A percentile compares a stretch with the other conserved stretches of the same genome.
Evolutionary conservation across 2,113 vertebrate genomes (phyloP).

Genomic region (Tinamus guttatus): DNA sequence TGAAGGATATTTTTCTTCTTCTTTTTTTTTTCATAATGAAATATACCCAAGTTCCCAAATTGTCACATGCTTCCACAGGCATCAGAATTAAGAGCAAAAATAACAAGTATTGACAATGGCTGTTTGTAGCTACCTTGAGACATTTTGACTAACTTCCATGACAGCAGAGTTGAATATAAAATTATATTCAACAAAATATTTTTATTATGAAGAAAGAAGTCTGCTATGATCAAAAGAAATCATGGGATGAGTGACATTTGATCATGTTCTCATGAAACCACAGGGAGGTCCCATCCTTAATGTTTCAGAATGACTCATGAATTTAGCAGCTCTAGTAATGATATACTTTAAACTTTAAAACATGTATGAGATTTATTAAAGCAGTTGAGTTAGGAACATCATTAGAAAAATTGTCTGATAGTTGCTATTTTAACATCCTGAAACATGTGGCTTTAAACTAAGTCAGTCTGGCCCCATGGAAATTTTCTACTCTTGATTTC

Average conservation of each 20-base stretch:
- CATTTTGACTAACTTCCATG: background rate
- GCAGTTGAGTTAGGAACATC: background rate
- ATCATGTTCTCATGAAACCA: background rate
- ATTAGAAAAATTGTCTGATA: background rate
- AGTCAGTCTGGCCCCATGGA: background rate
- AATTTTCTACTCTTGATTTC: background rate
- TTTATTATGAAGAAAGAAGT: background rate
- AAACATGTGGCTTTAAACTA: background rate
- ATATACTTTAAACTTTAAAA: background rate
- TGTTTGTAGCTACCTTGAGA: background rate
- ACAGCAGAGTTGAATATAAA: background rate
- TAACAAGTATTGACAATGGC: background rate
- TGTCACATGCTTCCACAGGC: background rate
- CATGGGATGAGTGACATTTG: background rate
- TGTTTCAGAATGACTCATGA: background rate
- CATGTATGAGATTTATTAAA: background rate
- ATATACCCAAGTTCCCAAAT: background rate
- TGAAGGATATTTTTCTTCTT: rapidly evolving
- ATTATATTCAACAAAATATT: background rate
- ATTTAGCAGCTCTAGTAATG: background rate
- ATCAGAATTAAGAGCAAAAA: background rate
- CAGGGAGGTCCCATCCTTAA: rapidly evolving
- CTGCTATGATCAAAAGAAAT: background rate
- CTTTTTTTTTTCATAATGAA: background rate
- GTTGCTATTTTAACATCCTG: background rate